Evolutionary conservation across 2,888 invertebrate species (phyloP), one percentile per base, ranked within the genome.

Genomic region (Drosophila acutilabella): DNA sequence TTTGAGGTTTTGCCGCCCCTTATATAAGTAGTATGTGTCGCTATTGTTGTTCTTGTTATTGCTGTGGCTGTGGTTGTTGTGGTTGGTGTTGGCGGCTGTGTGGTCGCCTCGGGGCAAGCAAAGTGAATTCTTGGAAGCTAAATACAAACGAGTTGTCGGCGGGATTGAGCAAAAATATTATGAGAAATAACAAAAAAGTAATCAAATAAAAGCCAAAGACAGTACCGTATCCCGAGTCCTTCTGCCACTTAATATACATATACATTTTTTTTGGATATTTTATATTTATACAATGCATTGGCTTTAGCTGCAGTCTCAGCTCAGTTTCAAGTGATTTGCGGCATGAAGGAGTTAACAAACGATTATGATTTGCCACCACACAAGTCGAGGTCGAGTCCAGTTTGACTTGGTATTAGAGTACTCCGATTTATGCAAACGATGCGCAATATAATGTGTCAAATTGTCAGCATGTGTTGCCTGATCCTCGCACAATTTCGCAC

Each of bases 301-400:
- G 74, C 65, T 71, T 66, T 64, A 41, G 48, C 56, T 66, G 33
- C 52, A 36, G 64, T 10, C 38, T 36, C 7, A 38, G 13, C 40
- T 48, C 42, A 36, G 45, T 42, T 14, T 48, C 52, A 56, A 71
- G 62, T 57, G 65, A 33, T 56, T 48, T 50, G 73, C 68, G 81
- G 83, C 66, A 77, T 75, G 71, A 78, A 87, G 81, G 87, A 84
- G 87, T 83, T 83, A 66, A 68, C 64, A 64, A 72, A 57, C 79
- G 85, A 88, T 86, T 82, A 86, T 79, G 75, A 80, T 81, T 81
- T 88, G 79, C 80, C 85, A 86, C 84, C 84, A 86, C 81, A 88
- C 78, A 86, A 80, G 87, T 75, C 74, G 87, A 78, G 80, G 79
- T 48, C 60, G 18, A 30, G 10, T 44, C 16, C 18, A 11, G 14